Conservation (phyloP, 2,113 vertebrate genomes). For the Bucco capensis region DNA sequence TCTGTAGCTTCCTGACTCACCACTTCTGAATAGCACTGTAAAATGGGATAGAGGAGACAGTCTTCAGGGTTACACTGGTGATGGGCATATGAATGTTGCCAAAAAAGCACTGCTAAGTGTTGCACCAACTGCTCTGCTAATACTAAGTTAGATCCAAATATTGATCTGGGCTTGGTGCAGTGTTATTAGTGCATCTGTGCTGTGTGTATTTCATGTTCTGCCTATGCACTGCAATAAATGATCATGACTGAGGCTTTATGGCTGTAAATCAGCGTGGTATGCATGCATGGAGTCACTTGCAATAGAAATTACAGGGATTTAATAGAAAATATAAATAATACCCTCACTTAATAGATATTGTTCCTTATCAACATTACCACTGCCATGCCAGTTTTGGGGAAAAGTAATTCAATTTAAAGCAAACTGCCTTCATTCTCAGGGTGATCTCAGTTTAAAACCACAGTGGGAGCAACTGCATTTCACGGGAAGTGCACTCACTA, state of each 20-base stretch:
- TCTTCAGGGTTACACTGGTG: background rate
- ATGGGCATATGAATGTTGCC: accelerated
- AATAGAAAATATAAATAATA: constrained; percentile 16
- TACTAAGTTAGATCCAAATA: background rate
- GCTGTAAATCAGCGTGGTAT: background rate
- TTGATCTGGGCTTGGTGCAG: background rate
- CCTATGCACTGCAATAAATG: background rate
- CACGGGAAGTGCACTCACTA: background rate
- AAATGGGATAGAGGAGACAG: background rate
- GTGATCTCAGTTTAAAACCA: constrained; percentile 17
- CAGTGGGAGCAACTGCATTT: constrained; percentile 28
- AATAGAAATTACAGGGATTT: constrained; percentile 8
- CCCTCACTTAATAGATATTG: background rate
- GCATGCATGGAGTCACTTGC: background rate
- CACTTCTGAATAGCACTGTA: background rate
- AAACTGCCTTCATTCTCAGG: constrained; percentile 4
- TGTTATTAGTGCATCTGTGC: background rate
- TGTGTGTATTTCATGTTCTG: background rate
- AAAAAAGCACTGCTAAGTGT: background rate
- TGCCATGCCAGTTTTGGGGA: background rate
- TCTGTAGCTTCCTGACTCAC: background rate
- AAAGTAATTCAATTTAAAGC: constrained; percentile 15
- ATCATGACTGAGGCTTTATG: background rate
- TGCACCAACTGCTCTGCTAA: background rate
- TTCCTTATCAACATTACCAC: background rate